Conservation (phyloP, 2,888 invertebrate genomes). For the Microdon myrmicae region DNA sequence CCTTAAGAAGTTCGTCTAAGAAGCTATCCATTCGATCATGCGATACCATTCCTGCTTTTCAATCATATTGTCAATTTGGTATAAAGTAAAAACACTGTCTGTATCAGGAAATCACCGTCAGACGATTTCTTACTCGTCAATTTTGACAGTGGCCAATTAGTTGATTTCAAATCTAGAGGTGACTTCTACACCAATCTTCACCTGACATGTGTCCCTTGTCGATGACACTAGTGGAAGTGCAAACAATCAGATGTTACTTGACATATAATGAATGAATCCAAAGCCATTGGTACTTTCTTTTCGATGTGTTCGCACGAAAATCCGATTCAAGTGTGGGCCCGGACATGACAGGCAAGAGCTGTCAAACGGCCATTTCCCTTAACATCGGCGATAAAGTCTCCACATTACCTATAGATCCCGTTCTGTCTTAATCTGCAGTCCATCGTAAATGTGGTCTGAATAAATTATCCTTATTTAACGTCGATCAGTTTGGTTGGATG, state of each 20-base stretch:
- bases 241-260: conserved; percentile 45
- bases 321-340: not conserved
- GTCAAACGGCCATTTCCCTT: not conserved
- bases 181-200: conserved; percentile 20
- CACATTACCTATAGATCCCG: conserved; percentile 32
- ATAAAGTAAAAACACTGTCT: conserved; percentile 9
- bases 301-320: conserved; percentile 19
- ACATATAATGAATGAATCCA: conserved; percentile 44
- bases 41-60: no score
- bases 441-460: conserved; percentile 33
- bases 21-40: no score
- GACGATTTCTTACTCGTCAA: conserved; percentile 28
- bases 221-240: conserved; percentile 36
- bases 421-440: conserved; percentile 23
- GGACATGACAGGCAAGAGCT: not conserved
- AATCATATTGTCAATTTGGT: conserved; percentile 20
- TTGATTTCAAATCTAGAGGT: conserved; percentile 37
- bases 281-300: conserved; percentile 16
- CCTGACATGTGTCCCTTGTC: conserved; percentile 43
- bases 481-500: conserved; percentile 38
- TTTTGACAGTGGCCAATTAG: conserved; percentile 47
- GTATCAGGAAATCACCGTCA: conserved; percentile 32
- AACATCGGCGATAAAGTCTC: conserved; percentile 23
- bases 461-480: conserved; percentile 40
- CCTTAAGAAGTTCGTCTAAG: no score